These are phyloP conservation scores for Cryptops parisi DNA, from an alignment of 2,888 invertebrate genomes.

Conservation along the genomic window DNA sequence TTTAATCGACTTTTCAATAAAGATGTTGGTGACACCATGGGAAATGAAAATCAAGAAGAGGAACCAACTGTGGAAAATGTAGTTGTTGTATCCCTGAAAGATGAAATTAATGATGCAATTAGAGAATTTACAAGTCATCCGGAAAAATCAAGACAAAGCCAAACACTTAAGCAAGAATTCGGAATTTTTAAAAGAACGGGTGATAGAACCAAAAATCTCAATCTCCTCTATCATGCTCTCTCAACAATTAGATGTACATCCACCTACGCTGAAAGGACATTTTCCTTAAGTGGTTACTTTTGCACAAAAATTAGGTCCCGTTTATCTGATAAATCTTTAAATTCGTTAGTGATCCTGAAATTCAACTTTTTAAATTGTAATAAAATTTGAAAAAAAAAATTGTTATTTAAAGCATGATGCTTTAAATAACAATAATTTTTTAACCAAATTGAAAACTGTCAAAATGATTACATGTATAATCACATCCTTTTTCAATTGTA, in stretches of 20 bases:
- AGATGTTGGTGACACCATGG: too few relatives aligned
- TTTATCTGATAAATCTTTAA: neutral
- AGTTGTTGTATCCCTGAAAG: neutral
- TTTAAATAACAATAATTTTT: too few relatives aligned
- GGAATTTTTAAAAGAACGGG: neutral
- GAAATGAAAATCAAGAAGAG: too few relatives aligned
- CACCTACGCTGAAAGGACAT: neutral
- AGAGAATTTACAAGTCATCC: too few relatives aligned
- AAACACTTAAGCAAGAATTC: neutral
- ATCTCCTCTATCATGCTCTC: neutral
- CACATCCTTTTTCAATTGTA: too few relatives aligned
- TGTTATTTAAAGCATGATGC: too few relatives aligned
- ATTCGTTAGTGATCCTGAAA: neutral
- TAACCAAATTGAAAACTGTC: too few relatives aligned
- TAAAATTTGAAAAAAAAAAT: too few relatives aligned
- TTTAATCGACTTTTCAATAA: neutral
- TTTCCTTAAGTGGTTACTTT: neutral
- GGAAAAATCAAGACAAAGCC: neutral
- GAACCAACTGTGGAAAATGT: neutral
- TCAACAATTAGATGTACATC: neutral
- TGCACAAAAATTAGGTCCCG: neutral
- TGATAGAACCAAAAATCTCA: neutral
- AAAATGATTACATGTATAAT: too few relatives aligned
- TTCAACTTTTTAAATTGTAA: neutral
- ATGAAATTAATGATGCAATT: neutral